A percentile compares a stretch with the other conserved stretches of the same genome.
phyloP scores from a whole-genome alignment of 2,797 vertebrate genomes.

The Lacerta bilineata region DNA sequence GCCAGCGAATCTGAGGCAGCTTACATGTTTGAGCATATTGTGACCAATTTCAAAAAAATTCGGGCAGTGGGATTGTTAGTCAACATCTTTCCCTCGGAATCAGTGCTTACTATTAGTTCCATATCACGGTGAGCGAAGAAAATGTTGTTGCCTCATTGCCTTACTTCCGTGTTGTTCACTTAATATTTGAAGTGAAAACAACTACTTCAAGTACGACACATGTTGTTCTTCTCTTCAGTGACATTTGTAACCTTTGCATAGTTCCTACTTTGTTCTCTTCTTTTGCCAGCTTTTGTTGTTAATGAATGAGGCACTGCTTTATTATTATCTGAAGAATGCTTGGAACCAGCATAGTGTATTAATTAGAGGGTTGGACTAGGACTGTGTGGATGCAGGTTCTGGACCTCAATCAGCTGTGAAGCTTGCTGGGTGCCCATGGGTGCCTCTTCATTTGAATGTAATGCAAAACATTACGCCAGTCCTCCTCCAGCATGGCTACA shows the following conservation, averaged over 20 bases:
- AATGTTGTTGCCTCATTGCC: too few relatives aligned
- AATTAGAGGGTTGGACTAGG: neutral
- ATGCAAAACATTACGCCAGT: neutral
- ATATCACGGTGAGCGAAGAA: neutral
- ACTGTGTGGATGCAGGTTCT: neutral
- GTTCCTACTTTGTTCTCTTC: neutral
- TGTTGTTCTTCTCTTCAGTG: neutral
- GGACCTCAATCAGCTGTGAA: neutral
- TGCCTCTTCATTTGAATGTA: neutral
- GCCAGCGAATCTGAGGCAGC: neutral
- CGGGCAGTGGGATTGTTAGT: neutral
- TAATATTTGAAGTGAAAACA: neutral
- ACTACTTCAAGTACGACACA: neutral
- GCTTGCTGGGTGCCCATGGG: neutral
- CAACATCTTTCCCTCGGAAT: neutral
- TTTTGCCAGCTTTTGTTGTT: constrained; percentile 14
- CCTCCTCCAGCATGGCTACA: neutral
- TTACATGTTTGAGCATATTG: neutral
- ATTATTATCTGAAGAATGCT: neutral
- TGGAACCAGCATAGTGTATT: neutral
- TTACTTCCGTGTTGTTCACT: neutral
- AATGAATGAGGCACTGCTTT: neutral
- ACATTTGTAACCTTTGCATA: neutral
- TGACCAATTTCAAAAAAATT: too few relatives aligned
- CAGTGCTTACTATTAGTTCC: neutral